Evolutionary conservation across 37 sponge, comb jelly and placozoan species (phyloP), one percentile per base, ranked within the genome.

Genomic region (Aplysina aerophoba): DNA sequence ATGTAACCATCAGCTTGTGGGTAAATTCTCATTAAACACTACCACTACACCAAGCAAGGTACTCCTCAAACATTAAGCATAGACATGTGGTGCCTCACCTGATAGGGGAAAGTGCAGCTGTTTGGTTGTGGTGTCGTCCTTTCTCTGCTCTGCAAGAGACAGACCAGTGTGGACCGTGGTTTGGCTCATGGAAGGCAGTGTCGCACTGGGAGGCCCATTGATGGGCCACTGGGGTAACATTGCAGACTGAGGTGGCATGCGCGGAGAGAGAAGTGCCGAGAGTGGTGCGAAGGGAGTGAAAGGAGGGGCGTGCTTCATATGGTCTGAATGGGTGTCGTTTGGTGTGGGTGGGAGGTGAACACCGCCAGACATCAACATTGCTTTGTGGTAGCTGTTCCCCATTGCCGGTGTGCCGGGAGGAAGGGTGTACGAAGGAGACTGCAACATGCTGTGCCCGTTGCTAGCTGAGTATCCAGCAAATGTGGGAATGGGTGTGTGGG

Each of bases 151-250:
- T 40, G 54, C 37, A 24, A 40, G 78, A 13, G 54, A 15, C 0
- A 75, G 44, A 4, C 78, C 54, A 4, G 78, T 24, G 50, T 44
- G 50, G 1, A 75, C 38, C 2, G 78, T n/a, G 22, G 78, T 22
- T 22, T 75, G 78, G 25, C n/a, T 40, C 53, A 75, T 75, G 5
- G 22, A 5, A 21, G 78, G 78, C 5, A 75, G 78, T 25, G 78
- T 75, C 16, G 78, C 78, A 41, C 78, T 75, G 24, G 37, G 78
- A n/a, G 78, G 78, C 2, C 78, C 39, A 24, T 75, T 75, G 44
- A 75, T 75, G n/a, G 78, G 78, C 78, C 78, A 75, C 53, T 75
- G 78, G 4, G 78, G 78, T 1, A 75, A 54, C 78, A 75, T 75
- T 40, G 78, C 78, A 16, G 78, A 75, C 53, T 75, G 78, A 24